Evolutionary conservation across 2,797 vertebrate genomes (phyloP), one percentile per base, ranked within the genome.

Genomic region (Jordanella pulchra): DNA sequence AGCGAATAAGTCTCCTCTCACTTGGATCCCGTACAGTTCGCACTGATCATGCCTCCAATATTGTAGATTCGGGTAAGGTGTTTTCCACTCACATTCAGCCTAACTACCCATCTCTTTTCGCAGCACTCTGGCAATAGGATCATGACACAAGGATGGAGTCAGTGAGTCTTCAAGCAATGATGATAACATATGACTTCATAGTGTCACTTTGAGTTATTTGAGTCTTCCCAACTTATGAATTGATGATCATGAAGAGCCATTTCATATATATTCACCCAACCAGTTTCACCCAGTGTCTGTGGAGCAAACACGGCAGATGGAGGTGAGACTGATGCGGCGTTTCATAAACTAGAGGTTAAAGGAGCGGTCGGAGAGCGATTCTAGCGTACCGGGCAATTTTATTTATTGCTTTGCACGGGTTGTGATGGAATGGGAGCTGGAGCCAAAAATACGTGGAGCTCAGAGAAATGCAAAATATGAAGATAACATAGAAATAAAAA

Each of bases 11-110:
- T 71, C 71, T 71, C 75, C 7, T 67, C 75, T 82, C 75, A 73
- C 78, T 80, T 82, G 91, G 90, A 91, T 82, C 71, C 67, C 79
- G 82, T 71, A 79, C 80, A 84, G 73, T 72, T 77, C 71, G 69
- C 68, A 61, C 74, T 76, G 81, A 91, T 76, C 84, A 94, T 92
- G 90, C 25, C 81, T 71, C 83, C 87, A 71, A 83, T 81, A 83
- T 85, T 86, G 83, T 92, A 91, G 84, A 91, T 89, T 78, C 87
- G 77, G 93, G 94, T 95, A 93, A 94, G 93, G 42, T 71, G 28
- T 63, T 72, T 84, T 76, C 68, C 35, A 53, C 80, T 76, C 27
- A 42, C 44, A 70, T 87, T 84, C 42, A 65, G 67, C 84, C 35
- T 54, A 28, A 72, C 35, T 74, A 66, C 28, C 27, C 32, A 2